Base-by-base conservation (phyloP, 2,888 invertebrate genomes). In the Fabriciana adippe region DNA sequence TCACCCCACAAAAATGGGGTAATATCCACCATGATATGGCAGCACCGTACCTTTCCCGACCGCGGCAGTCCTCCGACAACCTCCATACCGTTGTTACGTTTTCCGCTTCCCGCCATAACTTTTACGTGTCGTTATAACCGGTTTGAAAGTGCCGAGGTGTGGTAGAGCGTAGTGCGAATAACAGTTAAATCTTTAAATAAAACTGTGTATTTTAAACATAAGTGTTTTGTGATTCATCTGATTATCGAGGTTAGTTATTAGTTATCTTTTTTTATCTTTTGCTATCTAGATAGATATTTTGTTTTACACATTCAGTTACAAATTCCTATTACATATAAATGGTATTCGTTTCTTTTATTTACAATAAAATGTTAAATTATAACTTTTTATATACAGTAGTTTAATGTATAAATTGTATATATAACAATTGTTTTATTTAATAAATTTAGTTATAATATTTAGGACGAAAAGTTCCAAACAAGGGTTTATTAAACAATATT, bases 141-240 rank as follows among this genome's bases (percentile, higher is more conserved):
- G 90, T 88, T 89, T 54, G 88, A 89, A 90, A 90, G 90, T 90
- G 86, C 79, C 71, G 81, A 90, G 90, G 90, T 89, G 90, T 86
- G 89, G 88, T 88, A 88, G 85, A 83, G 86, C 85, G 83, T 84
- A 87, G 83, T 85, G 83, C 85, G 80, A 84, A 86, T 82, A 75
- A 78, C 78, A 78, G 76, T 75, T 81, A 81, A 83, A 82, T 78
- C 71, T 61, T 35, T 77, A 78, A 78, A 78, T 69, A 74, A n/a
- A 79, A 77, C 78, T 79, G 78, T 71, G 74, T 74, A 68, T 45
- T 70, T 53, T 62, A 69, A n/a, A 71, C 72, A 73, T 73, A 66
- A 65, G 35, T 41, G 35, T 11, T 70, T 64, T 68, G 72, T 74
- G 72, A 68, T 51, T 72, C 67, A 69, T 56, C 61, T 55, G 62